Evolutionary conservation across 1,140 invertebrate species (phyloP).

Genomic region (Adelges cooleyi): DNA sequence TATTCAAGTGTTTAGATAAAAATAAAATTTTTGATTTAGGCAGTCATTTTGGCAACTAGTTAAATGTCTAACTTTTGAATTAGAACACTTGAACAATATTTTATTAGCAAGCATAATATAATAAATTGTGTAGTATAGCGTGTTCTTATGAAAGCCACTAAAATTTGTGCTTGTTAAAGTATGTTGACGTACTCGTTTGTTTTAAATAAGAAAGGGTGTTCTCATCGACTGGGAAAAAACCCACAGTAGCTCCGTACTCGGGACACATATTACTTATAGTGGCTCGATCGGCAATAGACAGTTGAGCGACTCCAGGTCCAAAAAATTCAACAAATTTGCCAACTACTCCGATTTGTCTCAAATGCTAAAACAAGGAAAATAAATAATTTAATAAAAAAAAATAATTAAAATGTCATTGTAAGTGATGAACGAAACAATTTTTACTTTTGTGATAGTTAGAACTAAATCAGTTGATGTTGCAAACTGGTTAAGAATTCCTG

Average conservation of each 20-base stretch:
- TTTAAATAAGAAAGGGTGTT: slow-evolving; percentile 71
- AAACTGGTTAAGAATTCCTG: slow-evolving; percentile 65
- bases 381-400: neutral
- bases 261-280: slow-evolving; percentile 97
- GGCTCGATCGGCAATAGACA: slow-evolving; percentile 90
- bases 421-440: slow-evolving; percentile 5
- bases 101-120: too few species aligned
- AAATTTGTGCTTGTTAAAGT: neutral
- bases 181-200: slow-evolving; percentile 65
- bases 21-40: too few species aligned
- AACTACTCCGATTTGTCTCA: slow-evolving; percentile 87
- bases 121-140: too few species aligned
- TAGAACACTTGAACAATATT: too few species aligned
- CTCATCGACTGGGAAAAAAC: slow-evolving; percentile 88
- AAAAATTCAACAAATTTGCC: slow-evolving; percentile 99
- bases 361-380: slow-evolving; percentile 48
- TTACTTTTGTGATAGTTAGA: slow-evolving; percentile 90
- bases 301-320: slow-evolving; percentile 74
- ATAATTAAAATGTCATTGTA: neutral
- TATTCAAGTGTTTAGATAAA: too few species aligned
- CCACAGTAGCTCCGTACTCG: slow-evolving; percentile 93
- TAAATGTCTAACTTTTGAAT: too few species aligned
- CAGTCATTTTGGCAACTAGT: too few species aligned
- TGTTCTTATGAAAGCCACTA: too few species aligned
- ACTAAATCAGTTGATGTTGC: slow-evolving; percentile 97